Percentiles rank a stretch among this genome's conserved stretches.
Evolutionary conservation across 1,140 invertebrate genomes (phyloP).

Genomic region (Drosophila ogumai): DNA sequence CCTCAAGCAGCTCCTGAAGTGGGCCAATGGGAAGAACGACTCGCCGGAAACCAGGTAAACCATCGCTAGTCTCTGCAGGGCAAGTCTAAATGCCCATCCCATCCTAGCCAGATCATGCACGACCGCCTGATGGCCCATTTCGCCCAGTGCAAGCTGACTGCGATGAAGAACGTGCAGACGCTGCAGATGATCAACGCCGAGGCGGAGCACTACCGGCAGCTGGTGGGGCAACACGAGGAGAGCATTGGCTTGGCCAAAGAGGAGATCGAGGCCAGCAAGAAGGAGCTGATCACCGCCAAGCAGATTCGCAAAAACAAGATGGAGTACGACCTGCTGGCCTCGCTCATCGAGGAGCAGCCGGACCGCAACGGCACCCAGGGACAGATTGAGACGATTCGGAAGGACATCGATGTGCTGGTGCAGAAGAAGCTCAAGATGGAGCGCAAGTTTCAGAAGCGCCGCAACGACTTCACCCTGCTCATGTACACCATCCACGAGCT

Average conservation of each 20-base stretch:
- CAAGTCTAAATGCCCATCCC: slow-evolving; percentile 40
- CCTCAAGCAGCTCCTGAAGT: slow-evolving; percentile 95
- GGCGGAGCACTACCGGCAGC: slow-evolving; percentile 92
- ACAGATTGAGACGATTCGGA: slow-evolving; percentile 90
- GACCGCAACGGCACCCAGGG: slow-evolving; percentile 93
- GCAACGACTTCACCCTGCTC: slow-evolving; percentile 95
- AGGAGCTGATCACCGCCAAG: slow-evolving; percentile 92
- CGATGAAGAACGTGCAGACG: slow-evolving; percentile 92
- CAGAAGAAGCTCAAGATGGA: slow-evolving; percentile 90
- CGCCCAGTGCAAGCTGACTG: slow-evolving; percentile 94
- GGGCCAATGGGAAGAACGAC: slow-evolving; percentile 91
- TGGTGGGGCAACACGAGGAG: slow-evolving; percentile 91
- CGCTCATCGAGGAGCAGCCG: slow-evolving; percentile 95
- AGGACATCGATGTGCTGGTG: slow-evolving; percentile 89
- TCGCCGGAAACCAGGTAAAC: slow-evolving; percentile 89
- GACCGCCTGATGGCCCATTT: slow-evolving; percentile 93
- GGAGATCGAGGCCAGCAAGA: slow-evolving; percentile 91
- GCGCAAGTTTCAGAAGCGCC: slow-evolving; percentile 91
- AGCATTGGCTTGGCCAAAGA: slow-evolving; percentile 91
- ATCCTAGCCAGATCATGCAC: slow-evolving; percentile 87
- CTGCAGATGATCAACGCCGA: slow-evolving; percentile 93
- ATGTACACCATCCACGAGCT: slow-evolving; percentile 92
- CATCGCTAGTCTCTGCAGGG: neutral
- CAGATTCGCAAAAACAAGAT: slow-evolving; percentile 94
- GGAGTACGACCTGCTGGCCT: slow-evolving; percentile 96